phyloP scores from a whole-genome alignment of 2,797 vertebrate species.

The Anisognathus igniventris region DNA sequence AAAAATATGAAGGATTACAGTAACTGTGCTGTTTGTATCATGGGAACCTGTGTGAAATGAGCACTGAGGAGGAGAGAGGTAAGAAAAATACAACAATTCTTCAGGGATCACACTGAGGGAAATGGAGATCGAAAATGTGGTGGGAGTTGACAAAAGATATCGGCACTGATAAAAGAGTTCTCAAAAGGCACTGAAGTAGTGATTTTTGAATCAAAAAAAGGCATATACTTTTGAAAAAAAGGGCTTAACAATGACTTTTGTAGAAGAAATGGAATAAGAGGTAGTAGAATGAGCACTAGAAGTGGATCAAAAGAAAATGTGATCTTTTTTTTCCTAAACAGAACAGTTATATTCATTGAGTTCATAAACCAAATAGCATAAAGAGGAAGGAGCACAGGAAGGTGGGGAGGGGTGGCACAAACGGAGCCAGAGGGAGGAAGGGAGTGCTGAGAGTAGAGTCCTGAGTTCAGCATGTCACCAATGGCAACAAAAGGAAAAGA shows the following conservation, averaged over 20 bases:
- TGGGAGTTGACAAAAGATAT: constrained; percentile 46
- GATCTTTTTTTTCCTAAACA: constrained; percentile 31
- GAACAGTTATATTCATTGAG: constrained; percentile 19
- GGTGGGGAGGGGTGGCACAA: background rate
- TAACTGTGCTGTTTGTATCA: background rate
- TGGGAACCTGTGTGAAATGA: background rate
- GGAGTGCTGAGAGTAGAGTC: background rate
- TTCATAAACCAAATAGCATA: constrained; percentile 38
- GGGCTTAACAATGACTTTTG: constrained; percentile 9
- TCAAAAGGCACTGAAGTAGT: constrained; percentile 4
- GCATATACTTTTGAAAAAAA: background rate
- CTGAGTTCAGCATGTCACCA: background rate
- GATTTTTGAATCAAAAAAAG: constrained; percentile 34
- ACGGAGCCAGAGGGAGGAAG: background rate
- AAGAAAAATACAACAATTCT: constrained; percentile 1
- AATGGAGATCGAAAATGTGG: background rate
- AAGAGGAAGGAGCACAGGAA: background rate
- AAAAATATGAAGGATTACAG: background rate
- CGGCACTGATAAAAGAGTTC: constrained; percentile 9
- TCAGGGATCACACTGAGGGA: background rate
- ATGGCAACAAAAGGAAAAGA: background rate
- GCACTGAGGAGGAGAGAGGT: background rate
- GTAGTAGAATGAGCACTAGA: constrained; percentile 4
- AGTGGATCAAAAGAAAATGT: constrained; percentile 34
- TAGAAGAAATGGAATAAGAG: constrained; percentile 8